Base-by-base conservation (phyloP, 1,140 invertebrate genomes). In the Dreissena rostriformis region DNA sequence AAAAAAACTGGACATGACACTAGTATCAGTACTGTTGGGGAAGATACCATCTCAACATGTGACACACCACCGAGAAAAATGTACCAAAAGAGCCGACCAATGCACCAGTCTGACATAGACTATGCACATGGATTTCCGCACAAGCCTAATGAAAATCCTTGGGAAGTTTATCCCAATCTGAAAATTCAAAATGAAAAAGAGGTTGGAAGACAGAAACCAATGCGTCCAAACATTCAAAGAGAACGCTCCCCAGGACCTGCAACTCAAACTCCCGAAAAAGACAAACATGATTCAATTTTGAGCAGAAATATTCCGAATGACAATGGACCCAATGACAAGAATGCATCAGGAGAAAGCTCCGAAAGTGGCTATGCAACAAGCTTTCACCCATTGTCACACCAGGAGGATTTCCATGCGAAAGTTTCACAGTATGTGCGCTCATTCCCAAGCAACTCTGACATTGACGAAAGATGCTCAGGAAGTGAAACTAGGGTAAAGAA, bases 301-400 rank as follows among this genome's bases (percentile, higher is more conserved):
- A 39, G 39, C 39, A 39, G 39, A 39, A 39, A 2, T 39, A 39
- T 39, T 39, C 39, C 2, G 39, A 39, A 39, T 39, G 39, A 39
- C 2, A 39, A 39, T 39, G 39, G 8, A 39, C 39, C 4, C 39
- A 8, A 5, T 5, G 2, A 39, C 39, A 24, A 61, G 6, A 4
- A 61, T 61, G 57, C 17, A 61, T 61, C 80, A 26, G 55, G 55
- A 8, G 72, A 74, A 8, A 82, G 80, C 57, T 67, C 70, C 57
- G 80, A 82, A 39, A 82, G 80, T 68, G 80, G 80, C 6, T 82
- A 82, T 68, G 72, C 72, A 26, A 82, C 80, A 51, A 82, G 80
- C 29, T 24, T 74, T 66, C 26, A 68, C 68, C 70, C 28, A 12
- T 52, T 55, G 49, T 82, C 80, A 39, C 39, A 39, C 39, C 80